Conservation (phyloP, 37 sponge, comb jelly and placozoan genomes). For the Spongilla lacustris region DNA sequence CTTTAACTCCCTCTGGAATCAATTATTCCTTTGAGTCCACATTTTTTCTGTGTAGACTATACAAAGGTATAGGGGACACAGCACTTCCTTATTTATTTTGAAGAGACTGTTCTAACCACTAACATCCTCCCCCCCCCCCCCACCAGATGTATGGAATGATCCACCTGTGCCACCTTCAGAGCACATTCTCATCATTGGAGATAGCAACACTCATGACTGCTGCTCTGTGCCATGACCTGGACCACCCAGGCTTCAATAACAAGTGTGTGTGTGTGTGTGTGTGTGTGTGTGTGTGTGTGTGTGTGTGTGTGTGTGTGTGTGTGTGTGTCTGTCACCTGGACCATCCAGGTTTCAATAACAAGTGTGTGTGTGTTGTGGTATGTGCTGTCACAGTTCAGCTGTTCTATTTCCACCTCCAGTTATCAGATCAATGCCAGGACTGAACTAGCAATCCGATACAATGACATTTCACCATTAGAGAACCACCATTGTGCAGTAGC, state of each 20-base stretch:
- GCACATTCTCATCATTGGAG: conserved; percentile 49
- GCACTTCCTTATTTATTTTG: too few relatives aligned
- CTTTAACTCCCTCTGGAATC: too few relatives aligned
- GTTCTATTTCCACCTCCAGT: conserved; percentile 23
- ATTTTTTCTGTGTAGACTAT: too few relatives aligned
- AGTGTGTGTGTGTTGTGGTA: conserved; percentile 31
- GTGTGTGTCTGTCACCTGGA: conserved; percentile 51
- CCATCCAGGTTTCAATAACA: conserved; percentile 89
- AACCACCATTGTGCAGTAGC: conserved; percentile 92
- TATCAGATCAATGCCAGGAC: conserved; percentile 90
- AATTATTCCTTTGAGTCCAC: too few relatives aligned
- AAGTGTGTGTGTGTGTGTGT: conserved; percentile 41
- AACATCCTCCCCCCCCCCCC: neutral
- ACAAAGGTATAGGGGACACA: too few relatives aligned
- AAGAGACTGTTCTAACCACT: too few relatives aligned
- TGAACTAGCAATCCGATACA: conserved; percentile 86
- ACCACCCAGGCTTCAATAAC: conserved; percentile 91
- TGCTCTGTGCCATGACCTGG: conserved; percentile 89
- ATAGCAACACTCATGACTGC: conserved; percentile 64
- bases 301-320: conserved; percentile 5
- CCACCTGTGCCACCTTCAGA: conserved; percentile 65
- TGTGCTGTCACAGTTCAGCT: neutral
- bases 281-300: neutral
- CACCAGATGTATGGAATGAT: conserved; percentile 91
- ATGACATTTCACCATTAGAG: conserved; percentile 93